Percentiles rank a stretch among this genome's conserved stretches.
phyloP scores from a whole-genome alignment of 2,113 vertebrate species.

The Tor tambroides region DNA sequence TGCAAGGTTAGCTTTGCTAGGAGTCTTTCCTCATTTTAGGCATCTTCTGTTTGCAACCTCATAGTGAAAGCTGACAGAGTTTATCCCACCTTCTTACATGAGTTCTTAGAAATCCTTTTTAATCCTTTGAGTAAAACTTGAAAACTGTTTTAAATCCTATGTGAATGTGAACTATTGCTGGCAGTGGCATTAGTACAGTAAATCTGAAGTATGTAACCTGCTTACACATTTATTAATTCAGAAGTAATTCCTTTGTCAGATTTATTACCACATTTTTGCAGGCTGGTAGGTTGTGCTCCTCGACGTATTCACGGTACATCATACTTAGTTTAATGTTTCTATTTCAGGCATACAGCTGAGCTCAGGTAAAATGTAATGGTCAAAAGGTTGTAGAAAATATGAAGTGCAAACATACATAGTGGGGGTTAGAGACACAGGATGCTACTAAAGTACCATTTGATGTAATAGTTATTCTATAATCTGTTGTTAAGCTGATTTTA shows the following conservation, averaged over 20 bases:
- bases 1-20: neutral
- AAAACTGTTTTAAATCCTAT: constrained; percentile 10
- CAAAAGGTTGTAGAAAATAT: neutral
- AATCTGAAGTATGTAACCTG: neutral
- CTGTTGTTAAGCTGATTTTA: neutral
- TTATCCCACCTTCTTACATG: neutral
- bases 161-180: neutral
- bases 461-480: neutral
- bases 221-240: neutral
- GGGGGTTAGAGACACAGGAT: neutral
- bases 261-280: neutral
- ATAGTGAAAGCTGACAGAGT: constrained; percentile 2
- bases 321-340: neutral
- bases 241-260: neutral
- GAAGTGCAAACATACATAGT: neutral
- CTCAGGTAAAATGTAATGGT: neutral
- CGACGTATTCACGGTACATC: neutral
- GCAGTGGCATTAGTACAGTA: neutral
- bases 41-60: neutral
- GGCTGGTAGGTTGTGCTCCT: neutral
- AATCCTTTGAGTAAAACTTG: constrained; percentile 8
- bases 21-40: neutral
- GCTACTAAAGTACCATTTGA: neutral
- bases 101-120: neutral
- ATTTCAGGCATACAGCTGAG: neutral